Conservation (phyloP, 1,140 invertebrate genomes). For the Drosophila azteca region DNA sequence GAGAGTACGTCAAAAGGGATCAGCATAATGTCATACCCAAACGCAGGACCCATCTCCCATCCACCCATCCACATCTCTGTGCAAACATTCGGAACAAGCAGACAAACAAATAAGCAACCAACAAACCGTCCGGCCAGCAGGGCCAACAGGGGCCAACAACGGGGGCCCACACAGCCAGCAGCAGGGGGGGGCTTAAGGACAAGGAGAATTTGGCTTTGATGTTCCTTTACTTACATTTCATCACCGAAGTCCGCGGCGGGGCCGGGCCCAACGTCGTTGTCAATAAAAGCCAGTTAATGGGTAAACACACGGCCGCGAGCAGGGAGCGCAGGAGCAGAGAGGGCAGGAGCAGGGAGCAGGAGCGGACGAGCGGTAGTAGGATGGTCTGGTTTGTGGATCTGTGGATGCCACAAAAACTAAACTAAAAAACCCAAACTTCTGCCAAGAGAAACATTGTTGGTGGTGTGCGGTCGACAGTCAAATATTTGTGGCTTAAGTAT, state of each 20-base stretch:
- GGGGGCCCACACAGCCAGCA: background rate
- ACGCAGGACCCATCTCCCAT: background rate
- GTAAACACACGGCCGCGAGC: constrained; percentile 49
- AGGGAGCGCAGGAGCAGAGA: background rate
- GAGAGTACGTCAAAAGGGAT: constrained; percentile 59
- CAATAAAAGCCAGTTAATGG: constrained; percentile 79
- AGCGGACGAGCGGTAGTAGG: no score
- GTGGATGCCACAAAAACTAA: constrained; percentile 62
- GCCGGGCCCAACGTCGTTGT: constrained; percentile 54
- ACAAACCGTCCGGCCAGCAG: constrained; percentile 6
- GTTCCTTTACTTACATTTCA: constrained; percentile 77
- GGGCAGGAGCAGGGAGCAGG: background rate
- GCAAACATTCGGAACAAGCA: constrained; percentile 66
- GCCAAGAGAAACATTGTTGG: constrained; percentile 66
- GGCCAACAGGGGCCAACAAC: background rate
- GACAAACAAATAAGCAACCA: constrained; percentile 42
- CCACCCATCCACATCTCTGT: constrained; percentile 17
- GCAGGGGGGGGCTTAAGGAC: constrained; percentile 2
- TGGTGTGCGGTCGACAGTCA: constrained; percentile 63
- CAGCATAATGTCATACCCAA: constrained; percentile 28
- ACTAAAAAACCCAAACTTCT: constrained; percentile 72
- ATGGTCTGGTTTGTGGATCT: background rate
- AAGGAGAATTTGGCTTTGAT: constrained; percentile 71
- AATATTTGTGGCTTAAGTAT: constrained; percentile 72
- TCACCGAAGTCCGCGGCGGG: constrained; percentile 54